Percentiles rank a stretch among this genome's conserved stretches.
phyloP scores from a whole-genome alignment of 2,797 vertebrate species.

The Acestrorhynchus altus region DNA sequence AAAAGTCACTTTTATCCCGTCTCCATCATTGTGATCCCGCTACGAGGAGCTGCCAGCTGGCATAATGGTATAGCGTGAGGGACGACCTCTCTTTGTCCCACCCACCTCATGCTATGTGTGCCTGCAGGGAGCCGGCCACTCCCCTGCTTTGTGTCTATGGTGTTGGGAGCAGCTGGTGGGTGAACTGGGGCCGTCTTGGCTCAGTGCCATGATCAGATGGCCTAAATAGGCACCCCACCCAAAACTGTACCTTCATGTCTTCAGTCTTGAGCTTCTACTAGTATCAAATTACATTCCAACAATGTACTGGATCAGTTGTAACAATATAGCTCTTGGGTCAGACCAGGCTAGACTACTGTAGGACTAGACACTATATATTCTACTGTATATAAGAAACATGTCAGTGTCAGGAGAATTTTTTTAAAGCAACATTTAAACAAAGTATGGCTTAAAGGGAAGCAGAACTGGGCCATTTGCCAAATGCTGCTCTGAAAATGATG shows the following conservation, averaged over 20 bases:
- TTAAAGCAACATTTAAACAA: neutral
- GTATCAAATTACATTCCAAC: conserved; percentile 9
- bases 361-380: neutral
- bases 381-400: conserved; percentile 10
- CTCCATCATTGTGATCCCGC: conserved; percentile 67
- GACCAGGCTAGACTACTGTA: neutral
- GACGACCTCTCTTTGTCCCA: conserved; percentile 54
- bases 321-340: neutral
- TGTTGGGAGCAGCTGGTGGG: conserved; percentile 72
- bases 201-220: conserved; percentile 52
- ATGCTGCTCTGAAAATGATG: conserved; percentile 32
- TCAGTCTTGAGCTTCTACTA: conserved; percentile 6
- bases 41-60: conserved; percentile 70
- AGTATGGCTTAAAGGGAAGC: conserved; percentile 12
- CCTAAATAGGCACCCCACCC: conserved; percentile 37
- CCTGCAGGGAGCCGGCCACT: conserved; percentile 65
- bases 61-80: conserved; percentile 54
- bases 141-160: conserved; percentile 73
- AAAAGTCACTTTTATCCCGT: conserved; percentile 74
- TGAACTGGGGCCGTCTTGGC: conserved; percentile 65
- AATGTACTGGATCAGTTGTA: neutral
- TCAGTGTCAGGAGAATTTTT: neutral
- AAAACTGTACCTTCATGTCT: conserved; percentile 8
- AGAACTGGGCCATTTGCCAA: conserved; percentile 14
- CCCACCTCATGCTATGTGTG: conserved; percentile 54